Conservation (phyloP, 1,140 invertebrate genomes). For the Hyles euphorbiae region DNA sequence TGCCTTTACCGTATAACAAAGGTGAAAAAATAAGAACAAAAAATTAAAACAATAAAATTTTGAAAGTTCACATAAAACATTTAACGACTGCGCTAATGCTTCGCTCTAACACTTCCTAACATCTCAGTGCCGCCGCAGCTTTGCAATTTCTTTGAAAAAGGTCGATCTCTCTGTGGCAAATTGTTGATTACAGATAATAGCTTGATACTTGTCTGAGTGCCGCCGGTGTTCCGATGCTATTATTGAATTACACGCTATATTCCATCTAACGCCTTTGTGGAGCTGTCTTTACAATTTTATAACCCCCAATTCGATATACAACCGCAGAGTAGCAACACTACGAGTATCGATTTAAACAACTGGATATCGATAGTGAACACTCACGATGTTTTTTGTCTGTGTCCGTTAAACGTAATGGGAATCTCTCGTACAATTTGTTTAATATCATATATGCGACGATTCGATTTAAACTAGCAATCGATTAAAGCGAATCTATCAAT, state of each 20-base stretch:
- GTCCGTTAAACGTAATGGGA: slow-evolving; percentile 19
- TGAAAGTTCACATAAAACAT: slow-evolving; percentile 26
- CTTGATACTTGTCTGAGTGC: slow-evolving; percentile 47
- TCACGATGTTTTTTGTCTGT: slow-evolving; percentile 16
- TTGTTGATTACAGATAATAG: slow-evolving; percentile 62
- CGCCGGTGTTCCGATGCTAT: slow-evolving; percentile 64
- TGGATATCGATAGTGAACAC: slow-evolving; percentile 29
- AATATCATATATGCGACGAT: slow-evolving; percentile 56
- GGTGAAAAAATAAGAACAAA: too few relatives aligned
- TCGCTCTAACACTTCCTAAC: slow-evolving; percentile 33
- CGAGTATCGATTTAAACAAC: slow-evolving; percentile 22
- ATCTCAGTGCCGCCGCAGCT: slow-evolving; percentile 22
- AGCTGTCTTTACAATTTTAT: slow-evolving; percentile 43
- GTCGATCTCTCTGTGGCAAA: slow-evolving; percentile 54
- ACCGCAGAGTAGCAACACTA: slow-evolving; percentile 32
- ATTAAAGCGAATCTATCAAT: slow-evolving; percentile 49
- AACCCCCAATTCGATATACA: slow-evolving; percentile 39
- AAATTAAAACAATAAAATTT: slow-evolving; percentile 12
- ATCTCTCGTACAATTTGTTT: slow-evolving; percentile 60
- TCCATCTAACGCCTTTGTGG: slow-evolving; percentile 51
- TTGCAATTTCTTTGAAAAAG: slow-evolving; percentile 42
- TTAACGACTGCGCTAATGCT: slow-evolving; percentile 23
- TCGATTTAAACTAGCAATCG: slow-evolving; percentile 62
- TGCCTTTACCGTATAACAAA: too few relatives aligned
- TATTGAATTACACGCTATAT: slow-evolving; percentile 66